phyloP scores from a whole-genome alignment of 2,797 vertebrate genomes.

The Sparus aurata region DNA sequence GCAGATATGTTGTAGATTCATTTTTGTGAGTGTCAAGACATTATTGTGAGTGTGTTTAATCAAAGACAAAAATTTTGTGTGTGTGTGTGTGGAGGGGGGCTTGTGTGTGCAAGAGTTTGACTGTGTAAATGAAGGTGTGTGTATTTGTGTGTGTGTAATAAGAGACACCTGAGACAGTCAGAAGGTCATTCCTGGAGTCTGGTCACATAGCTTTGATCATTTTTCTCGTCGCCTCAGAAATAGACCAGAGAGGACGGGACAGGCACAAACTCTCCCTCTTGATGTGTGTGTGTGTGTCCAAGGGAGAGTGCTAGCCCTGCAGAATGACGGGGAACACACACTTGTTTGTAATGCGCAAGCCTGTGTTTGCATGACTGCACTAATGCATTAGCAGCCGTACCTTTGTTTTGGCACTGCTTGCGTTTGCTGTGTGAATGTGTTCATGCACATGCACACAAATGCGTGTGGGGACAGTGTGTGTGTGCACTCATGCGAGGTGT shows the following conservation, averaged over 20 bases:
- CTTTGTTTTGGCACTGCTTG: constrained; percentile 53
- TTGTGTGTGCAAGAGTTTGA: constrained; percentile 16
- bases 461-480: constrained; percentile 14
- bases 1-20: not conserved
- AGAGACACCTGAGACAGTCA: constrained; percentile 80
- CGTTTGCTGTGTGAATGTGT: constrained; percentile 44
- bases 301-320: constrained; percentile 27
- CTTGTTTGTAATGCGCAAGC: constrained; percentile 74
- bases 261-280: constrained; percentile 53
- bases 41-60: constrained; percentile 7
- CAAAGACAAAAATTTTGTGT: not conserved
- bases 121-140: constrained; percentile 33
- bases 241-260: constrained; percentile 72
- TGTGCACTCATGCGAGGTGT: constrained; percentile 1
- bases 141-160: constrained; percentile 60
- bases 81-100: not conserved
- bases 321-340: constrained; percentile 58
- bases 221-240: constrained; percentile 84
- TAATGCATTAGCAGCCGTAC: constrained; percentile 63
- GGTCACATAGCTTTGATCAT: constrained; percentile 83
- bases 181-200: constrained; percentile 82
- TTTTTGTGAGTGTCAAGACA: not conserved
- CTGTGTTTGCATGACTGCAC: constrained; percentile 71
- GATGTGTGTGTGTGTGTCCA: constrained; percentile 39
- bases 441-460: constrained; percentile 28